Conservation (phyloP, 2,797 vertebrate genomes). For the Centroberyx gerrardi region DNA sequence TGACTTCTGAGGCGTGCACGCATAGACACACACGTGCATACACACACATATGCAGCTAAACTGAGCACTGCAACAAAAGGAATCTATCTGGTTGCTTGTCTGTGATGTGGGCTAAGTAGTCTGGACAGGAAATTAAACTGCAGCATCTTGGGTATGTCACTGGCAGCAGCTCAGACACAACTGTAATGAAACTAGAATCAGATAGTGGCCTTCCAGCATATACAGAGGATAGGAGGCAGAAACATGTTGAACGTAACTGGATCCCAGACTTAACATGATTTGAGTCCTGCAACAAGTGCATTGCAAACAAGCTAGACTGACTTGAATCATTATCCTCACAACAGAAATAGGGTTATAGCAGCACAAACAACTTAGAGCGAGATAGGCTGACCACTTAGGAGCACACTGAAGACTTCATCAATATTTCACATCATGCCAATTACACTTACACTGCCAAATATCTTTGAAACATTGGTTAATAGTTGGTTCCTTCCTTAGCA, state of each 20-base stretch:
- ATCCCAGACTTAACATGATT: conserved; percentile 24
- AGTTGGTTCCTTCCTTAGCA: background rate
- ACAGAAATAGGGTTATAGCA: background rate
- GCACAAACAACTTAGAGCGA: conserved; percentile 5
- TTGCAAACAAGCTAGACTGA: conserved; percentile 12
- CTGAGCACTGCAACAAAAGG: conserved; percentile 58
- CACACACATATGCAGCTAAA: conserved; percentile 59
- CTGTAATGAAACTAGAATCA: conserved; percentile 68
- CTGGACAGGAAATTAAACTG: conserved; percentile 83
- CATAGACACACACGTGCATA: conserved; percentile 60
- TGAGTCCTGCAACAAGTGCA: background rate
- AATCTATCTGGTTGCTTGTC: conserved; percentile 69
- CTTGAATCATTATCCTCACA: background rate
- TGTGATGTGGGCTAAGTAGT: conserved; percentile 71
- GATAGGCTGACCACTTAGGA: background rate
- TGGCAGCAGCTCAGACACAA: conserved; percentile 51
- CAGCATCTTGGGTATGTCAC: conserved; percentile 70
- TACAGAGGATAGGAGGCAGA: background rate
- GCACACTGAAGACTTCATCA: background rate
- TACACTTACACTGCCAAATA: background rate
- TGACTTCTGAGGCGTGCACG: conserved; percentile 67
- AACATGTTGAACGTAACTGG: conserved; percentile 12
- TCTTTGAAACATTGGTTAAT: background rate
- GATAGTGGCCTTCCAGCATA: conserved; percentile 35
- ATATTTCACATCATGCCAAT: background rate